Conservation (phyloP, 2,888 invertebrate genomes). For the Caenorhabditis japonica region DNA sequence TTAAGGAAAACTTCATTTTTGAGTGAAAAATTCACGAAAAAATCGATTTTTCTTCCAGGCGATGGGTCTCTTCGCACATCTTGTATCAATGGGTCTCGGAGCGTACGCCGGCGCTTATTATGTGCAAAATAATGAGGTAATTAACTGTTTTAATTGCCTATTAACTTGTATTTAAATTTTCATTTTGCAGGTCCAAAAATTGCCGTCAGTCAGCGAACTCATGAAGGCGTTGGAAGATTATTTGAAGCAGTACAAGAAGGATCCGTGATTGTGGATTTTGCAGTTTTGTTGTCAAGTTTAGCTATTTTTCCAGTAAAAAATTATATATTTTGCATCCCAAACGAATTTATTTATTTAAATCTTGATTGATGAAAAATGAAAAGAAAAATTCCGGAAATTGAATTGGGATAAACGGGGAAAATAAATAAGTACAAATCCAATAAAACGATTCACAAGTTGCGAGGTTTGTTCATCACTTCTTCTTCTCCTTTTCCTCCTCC, state of each 20-base stretch:
- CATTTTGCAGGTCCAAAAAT: slow-evolving; percentile 55
- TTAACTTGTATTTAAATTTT: background rate
- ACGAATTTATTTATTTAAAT: slow-evolving; percentile 15
- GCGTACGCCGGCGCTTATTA: slow-evolving; percentile 61
- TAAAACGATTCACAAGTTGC: slow-evolving; percentile 27
- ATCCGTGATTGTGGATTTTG: slow-evolving; percentile 12
- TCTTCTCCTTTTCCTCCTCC: slow-evolving; percentile 32
- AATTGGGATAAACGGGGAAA: slow-evolving; percentile 11
- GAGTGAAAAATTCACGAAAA: background rate
- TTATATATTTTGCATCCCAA: background rate
- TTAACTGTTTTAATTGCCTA: background rate
- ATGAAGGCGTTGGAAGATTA: slow-evolving; percentile 57
- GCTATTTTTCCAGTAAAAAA: background rate
- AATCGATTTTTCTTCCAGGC: slow-evolving; percentile 7
- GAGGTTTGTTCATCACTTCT: slow-evolving; percentile 20
- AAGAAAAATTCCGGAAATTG: slow-evolving; percentile 1
- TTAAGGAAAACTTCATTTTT: background rate
- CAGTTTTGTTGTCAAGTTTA: background rate
- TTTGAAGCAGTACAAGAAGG: slow-evolving; percentile 59
- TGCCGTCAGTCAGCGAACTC: slow-evolving; percentile 63
- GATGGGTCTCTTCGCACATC: slow-evolving; percentile 64
- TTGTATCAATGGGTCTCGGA: slow-evolving; percentile 58
- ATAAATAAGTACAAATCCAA: slow-evolving; percentile 39
- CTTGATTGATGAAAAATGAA: slow-evolving; percentile 10
- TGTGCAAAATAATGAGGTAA: slow-evolving; percentile 66